These are phyloP conservation scores for Coleophora flavipennella DNA, from an alignment of 2,888 invertebrate species.

Conservation along the genomic window DNA sequence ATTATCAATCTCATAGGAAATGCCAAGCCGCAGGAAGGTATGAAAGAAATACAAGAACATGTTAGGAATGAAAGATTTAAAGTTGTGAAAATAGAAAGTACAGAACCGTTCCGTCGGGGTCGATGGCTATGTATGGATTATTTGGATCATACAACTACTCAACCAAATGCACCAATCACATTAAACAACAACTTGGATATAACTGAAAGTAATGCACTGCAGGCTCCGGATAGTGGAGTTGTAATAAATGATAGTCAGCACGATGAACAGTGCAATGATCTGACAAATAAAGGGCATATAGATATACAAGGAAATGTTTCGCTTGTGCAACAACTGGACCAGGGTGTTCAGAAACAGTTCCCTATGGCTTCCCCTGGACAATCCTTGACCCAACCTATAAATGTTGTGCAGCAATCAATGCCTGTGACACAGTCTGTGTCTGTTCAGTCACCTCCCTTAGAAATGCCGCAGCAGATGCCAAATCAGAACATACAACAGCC, in stretches of 20 bases:
- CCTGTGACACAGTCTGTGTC: constrained; percentile 59
- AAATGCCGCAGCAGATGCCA: constrained; percentile 66
- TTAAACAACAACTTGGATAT: constrained; percentile 65
- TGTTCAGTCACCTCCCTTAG: constrained; percentile 66
- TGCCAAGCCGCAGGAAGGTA: constrained; percentile 68
- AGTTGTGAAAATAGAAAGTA: constrained; percentile 96
- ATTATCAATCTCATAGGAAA: constrained; percentile 73
- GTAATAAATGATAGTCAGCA: constrained; percentile 67
- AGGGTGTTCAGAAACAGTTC: constrained; percentile 64
- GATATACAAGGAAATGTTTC: constrained; percentile 61
- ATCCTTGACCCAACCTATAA: constrained; percentile 63
- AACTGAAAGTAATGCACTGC: constrained; percentile 46
- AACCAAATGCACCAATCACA: constrained; percentile 62
- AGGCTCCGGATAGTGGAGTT: constrained; percentile 67
- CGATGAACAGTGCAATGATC: constrained; percentile 64
- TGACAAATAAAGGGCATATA: constrained; percentile 62
- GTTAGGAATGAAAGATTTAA: constrained; percentile 89
- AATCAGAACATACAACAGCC: constrained; percentile 53
- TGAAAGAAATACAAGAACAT: constrained; percentile 78
- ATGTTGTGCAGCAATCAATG: constrained; percentile 59
- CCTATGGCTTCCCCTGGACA: constrained; percentile 69
- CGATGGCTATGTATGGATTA: constrained; percentile 97
- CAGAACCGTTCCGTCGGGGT: constrained; percentile 93
- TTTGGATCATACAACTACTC: constrained; percentile 83
- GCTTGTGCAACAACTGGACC: constrained; percentile 61